A percentile compares a stretch with the other conserved stretches of the same genome.
These are phyloP conservation scores for Microtus richardsoni DNA, from an alignment of 2,113 vertebrate genomes.

Conservation along the genomic window DNA sequence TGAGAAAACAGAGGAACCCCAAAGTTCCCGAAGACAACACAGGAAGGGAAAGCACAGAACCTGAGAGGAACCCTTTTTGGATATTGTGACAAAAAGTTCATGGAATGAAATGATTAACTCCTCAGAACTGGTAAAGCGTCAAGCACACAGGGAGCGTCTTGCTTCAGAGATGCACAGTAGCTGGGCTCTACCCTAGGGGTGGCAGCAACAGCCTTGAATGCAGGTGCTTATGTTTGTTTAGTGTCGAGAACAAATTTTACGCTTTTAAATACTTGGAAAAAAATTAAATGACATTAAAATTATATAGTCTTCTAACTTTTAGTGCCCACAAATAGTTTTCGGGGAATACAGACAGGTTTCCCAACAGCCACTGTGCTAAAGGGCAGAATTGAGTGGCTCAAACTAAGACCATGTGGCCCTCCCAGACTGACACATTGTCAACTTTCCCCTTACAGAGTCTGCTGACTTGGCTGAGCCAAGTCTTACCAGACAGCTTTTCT, in stretches of 20 bases:
- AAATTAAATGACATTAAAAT: not conserved
- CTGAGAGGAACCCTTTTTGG: not conserved
- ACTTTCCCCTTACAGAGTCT: not conserved
- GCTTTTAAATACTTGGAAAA: constrained; percentile 17
- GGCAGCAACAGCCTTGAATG: not conserved
- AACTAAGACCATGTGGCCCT: not conserved
- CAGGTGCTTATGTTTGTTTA: not conserved
- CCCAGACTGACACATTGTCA: not conserved
- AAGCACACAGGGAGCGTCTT: not conserved
- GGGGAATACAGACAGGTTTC: not conserved
- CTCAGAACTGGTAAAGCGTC: not conserved
- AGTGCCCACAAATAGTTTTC: not conserved
- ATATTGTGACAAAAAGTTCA: not conserved
- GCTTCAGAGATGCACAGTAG: not conserved
- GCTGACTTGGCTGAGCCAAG: not conserved
- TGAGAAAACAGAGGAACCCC: not conserved
- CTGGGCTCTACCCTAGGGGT: not conserved
- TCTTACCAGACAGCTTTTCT: not conserved
- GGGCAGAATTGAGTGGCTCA: not conserved
- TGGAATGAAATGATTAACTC: not conserved
- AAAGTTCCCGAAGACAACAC: not conserved
- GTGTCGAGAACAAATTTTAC: not conserved
- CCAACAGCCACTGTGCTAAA: not conserved
- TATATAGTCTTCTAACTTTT: not conserved
- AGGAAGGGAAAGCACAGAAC: not conserved